Conservation (phyloP, 2,113 vertebrate species). For the Dromas ardeola region DNA sequence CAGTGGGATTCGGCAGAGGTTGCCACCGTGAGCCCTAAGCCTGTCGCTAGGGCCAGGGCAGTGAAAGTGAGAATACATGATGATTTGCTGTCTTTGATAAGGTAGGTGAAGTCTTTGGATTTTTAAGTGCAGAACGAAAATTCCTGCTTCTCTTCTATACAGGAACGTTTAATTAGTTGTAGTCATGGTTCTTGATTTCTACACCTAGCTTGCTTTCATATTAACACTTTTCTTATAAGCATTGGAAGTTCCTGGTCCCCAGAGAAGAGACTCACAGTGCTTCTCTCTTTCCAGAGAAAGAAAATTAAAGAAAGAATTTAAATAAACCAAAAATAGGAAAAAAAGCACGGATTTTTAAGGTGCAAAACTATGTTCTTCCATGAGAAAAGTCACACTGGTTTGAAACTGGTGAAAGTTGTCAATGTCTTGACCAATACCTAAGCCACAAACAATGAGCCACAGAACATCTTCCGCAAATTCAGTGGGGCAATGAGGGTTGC, state of each 20-base stretch:
- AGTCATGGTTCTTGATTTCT: neutral
- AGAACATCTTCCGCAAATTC: neutral
- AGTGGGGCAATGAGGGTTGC: neutral
- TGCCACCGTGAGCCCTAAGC: neutral
- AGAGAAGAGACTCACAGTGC: neutral
- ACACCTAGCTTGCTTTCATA: neutral
- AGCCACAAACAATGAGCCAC: neutral
- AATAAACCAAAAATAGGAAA: neutral
- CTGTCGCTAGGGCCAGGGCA: neutral
- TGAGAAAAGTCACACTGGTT: neutral
- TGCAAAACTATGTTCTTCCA: neutral
- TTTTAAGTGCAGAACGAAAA: neutral
- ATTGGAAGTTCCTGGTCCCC: neutral
- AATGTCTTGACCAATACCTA: neutral
- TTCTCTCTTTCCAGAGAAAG: neutral
- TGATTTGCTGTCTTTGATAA: neutral
- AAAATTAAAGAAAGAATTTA: neutral
- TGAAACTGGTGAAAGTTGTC: neutral
- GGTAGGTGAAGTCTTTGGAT: neutral
- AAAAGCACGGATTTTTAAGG: neutral
- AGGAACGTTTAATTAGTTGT: fast-evolving
- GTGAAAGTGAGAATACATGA: neutral
- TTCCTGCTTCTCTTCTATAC: neutral
- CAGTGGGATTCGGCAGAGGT: neutral
- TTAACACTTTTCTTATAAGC: neutral